Evolutionary conservation across 2,797 vertebrate genomes (phyloP), one percentile per base, ranked within the genome.

Genomic region (Decapterus maruadsi): DNA sequence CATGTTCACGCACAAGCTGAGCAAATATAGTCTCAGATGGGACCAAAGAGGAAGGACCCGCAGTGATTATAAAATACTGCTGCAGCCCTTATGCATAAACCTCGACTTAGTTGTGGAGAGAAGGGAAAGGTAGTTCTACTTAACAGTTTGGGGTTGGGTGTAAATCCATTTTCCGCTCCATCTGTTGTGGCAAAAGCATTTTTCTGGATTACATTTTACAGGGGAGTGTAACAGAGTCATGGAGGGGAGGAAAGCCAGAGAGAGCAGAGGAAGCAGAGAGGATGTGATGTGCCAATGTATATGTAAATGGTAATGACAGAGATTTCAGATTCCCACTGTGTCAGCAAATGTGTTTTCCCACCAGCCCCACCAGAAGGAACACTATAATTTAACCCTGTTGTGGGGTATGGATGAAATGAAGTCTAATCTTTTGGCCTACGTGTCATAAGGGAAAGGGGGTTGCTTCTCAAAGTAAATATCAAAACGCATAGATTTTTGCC

Each of bases 111-210:
- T 55, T 50, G 62, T 42, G 48, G 31, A 56, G 48, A 75, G 74
- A 36, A 65, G 73, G 54, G 68, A 81, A 74, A 80, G 42, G 74
- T 75, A 60, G 65, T 79, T 88, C 87, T 72, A 83, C 70, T 78
- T 88, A 86, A 84, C 71, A 80, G 75, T 84, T 85, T 69, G 75
- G 61, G 81, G 76, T 63, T 77, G 75, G 59, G 82, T 82, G 84
- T 73, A 86, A 90, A 92, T 87, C 69, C 72, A 92, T 93, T 93
- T 93, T 90, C 82, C 46, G 67, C 92, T 92, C 81, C 80, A 86
- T 90, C 89, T 92, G 82, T 82, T 81, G 74, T 77, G 29, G 81
- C 74, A 89, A 93, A 91, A 83, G 78, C 45, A 74, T 89, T 92
- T 87, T 86, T 78, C 63, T 86, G 80, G 71, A 87, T 92, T 84